Conservation (phyloP, 2,888 invertebrate genomes). For the Dasysyrphus tricinctus region DNA sequence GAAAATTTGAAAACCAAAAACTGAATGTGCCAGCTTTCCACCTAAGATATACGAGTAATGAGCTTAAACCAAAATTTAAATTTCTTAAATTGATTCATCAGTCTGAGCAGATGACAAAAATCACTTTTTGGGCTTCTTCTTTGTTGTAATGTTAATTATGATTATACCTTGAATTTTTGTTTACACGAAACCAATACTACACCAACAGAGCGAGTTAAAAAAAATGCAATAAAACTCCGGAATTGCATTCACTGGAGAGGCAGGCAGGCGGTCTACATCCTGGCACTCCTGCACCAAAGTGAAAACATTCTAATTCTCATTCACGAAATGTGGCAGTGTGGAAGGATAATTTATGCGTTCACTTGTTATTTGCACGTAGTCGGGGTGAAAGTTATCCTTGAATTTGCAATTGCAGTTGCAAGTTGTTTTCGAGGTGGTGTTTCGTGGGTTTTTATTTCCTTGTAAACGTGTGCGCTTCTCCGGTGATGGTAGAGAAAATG, state of each 20-base stretch:
- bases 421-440: slow-evolving; percentile 23
- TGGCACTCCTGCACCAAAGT: slow-evolving; percentile 40
- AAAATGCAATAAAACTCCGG: slow-evolving; percentile 45
- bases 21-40: no score
- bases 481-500: slow-evolving; percentile 8
- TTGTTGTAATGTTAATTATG: background rate
- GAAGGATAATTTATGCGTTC: slow-evolving; percentile 63
- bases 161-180: background rate
- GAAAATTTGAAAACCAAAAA: no score
- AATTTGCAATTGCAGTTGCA: slow-evolving; percentile 50
- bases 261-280: slow-evolving; percentile 44
- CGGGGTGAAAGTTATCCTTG: slow-evolving; percentile 64
- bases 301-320: slow-evolving; percentile 66
- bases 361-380: slow-evolving; percentile 65
- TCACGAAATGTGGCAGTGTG: slow-evolving; percentile 54
- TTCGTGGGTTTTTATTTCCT: slow-evolving; percentile 39
- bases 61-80: no score
- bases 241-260: slow-evolving; percentile 49
- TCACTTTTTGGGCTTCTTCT: no score
- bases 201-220: background rate
- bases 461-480: slow-evolving; percentile 13
- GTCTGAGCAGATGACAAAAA: no score
- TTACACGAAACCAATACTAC: background rate
- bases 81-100: no score
- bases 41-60: no score